Base-by-base conservation (phyloP, 2,888 invertebrate genomes). In the Oscheius myriophilus region DNA sequence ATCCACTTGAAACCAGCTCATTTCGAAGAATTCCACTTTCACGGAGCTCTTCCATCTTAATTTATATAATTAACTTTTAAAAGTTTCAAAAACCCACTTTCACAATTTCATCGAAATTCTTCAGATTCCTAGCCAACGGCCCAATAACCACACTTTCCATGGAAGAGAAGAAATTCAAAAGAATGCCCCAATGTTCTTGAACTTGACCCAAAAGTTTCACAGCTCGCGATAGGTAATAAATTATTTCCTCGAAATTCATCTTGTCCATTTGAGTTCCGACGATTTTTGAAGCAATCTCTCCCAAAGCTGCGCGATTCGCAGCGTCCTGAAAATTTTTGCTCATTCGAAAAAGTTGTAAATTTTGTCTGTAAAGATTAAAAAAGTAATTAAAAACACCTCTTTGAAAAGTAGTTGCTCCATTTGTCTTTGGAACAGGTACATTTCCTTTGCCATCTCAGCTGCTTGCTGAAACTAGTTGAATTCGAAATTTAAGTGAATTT, bases 401-500 rank as follows among this genome's bases (percentile, higher is more conserved):
- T 55, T 26, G 7, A 39, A 33, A 2, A 39, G 41, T 18, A 39
- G 55, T n/a, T 39, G 55, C 16, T 26, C 55, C 21, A 39, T 26
- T 21, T 55, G 39, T 26, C 39, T 26, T 39, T 26, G 33, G n/a
- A 18, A 39, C 39, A 55, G 16, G n/a, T 39, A 39, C 33, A 55
- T 39, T 16, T 55, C 55, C 21, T 55, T 55, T n/a, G 39, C 41
- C 11, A 55, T 21, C n/a, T 55, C 55, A 39, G 55, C 55, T 4
- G 55, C 55, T 12, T 16, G n/a, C 33, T 12, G 14, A 12, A 43
- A 43, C 11, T 11, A 43, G 43, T 43, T 12, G n/a, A n/a, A n/a
- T n/a, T n/a, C n/a, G n/a, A n/a, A n/a, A n/a, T n/a, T n/a, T n/a
- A n/a, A n/a, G n/a, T n/a, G n/a, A n/a, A n/a, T n/a, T n/a, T n/a